Percentiles rank a stretch among this genome's conserved stretches.
These are phyloP conservation scores for Myiagra hebetior DNA, from an alignment of 2,113 vertebrate genomes.

Conservation along the genomic window DNA sequence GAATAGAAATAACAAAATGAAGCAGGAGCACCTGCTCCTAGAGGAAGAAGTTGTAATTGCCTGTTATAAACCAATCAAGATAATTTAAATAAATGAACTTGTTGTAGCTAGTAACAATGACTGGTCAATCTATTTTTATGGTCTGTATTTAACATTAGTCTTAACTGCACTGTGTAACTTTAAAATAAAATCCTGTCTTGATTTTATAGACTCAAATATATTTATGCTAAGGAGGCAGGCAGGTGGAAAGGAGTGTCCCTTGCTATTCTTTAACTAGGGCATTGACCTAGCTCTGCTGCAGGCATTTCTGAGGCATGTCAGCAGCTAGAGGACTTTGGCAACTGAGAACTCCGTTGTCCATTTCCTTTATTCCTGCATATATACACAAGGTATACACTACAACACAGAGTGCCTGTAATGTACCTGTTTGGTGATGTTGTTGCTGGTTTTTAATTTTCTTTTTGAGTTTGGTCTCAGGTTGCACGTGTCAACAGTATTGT, in stretches of 20 bases:
- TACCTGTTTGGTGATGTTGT: background rate
- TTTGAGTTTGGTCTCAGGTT: background rate
- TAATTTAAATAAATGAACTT: slow-evolving; percentile 55
- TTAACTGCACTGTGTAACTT: background rate
- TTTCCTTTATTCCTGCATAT: background rate
- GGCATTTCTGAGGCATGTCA: background rate
- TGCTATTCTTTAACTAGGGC: background rate
- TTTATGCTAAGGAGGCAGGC: background rate
- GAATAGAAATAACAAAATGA: slow-evolving; percentile 11
- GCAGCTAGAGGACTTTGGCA: background rate
- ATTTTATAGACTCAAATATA: background rate
- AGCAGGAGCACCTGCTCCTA: slow-evolving; percentile 27
- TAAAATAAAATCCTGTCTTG: background rate
- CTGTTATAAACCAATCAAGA: slow-evolving; percentile 46
- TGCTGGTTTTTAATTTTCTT: background rate
- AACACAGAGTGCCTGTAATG: background rate
- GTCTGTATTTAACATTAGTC: slow-evolving; percentile 3
- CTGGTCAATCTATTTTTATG: slow-evolving; percentile 22
- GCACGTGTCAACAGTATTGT: background rate
- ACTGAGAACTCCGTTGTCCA: background rate
- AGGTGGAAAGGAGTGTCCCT: background rate
- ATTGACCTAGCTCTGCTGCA: background rate
- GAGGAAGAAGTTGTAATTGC: slow-evolving; percentile 33
- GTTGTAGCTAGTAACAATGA: background rate
- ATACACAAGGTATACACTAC: background rate